A percentile compares a stretch with the other conserved stretches of the same genome.
phyloP scores from a whole-genome alignment of 2,113 vertebrate genomes.

The Catharus fuscescens region DNA sequence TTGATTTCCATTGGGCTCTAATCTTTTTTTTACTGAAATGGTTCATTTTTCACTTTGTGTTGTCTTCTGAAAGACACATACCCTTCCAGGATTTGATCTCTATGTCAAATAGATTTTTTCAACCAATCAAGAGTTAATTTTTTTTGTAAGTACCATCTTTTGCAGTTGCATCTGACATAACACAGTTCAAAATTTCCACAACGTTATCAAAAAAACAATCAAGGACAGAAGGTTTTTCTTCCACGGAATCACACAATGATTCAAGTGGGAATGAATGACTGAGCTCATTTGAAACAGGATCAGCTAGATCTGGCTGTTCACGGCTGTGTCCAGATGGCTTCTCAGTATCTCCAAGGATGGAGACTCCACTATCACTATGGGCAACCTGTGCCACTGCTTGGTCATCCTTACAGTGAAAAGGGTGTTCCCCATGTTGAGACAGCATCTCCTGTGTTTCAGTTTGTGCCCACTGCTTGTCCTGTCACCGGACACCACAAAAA shows the following conservation, averaged over 20 bases:
- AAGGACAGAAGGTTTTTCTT: neutral
- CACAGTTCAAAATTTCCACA: neutral
- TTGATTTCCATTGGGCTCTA: neutral
- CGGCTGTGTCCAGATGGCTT: neutral
- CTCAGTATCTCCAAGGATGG: neutral
- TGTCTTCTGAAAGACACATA: neutral
- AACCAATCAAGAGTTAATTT: neutral
- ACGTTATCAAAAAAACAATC: accelerated
- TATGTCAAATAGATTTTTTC: neutral
- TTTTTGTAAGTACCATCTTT: neutral
- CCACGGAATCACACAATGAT: neutral
- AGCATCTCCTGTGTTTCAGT: neutral
- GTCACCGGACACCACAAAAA: neutral
- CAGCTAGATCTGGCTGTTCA: neutral
- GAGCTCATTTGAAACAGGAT: neutral
- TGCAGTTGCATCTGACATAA: neutral
- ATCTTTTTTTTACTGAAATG: neutral
- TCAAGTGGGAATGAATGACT: neutral
- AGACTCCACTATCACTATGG: neutral
- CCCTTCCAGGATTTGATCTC: neutral
- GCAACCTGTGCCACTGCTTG: neutral
- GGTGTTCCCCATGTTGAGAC: neutral
- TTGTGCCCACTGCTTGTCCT: neutral
- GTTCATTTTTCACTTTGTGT: neutral
- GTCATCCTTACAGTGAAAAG: neutral